Percentiles rank a stretch among this genome's conserved stretches.
Conservation (phyloP, 2,113 vertebrate genomes). For the Hemiscyllium ocellatum region DNA sequence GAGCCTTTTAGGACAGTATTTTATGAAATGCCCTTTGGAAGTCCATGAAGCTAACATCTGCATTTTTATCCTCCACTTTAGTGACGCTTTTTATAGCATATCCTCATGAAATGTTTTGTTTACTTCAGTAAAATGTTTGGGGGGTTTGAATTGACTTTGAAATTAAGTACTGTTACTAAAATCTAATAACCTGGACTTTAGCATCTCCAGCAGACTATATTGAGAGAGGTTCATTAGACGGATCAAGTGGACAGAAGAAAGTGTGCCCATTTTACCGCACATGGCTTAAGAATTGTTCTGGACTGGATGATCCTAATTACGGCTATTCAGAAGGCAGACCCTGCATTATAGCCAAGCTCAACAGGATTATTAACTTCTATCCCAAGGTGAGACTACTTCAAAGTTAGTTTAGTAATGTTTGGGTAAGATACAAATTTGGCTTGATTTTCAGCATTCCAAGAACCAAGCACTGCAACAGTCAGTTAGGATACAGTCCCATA, state of each 20-base stretch:
- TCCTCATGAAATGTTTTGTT: background rate
- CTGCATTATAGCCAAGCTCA: slow-evolving; percentile 85
- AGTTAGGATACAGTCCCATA: background rate
- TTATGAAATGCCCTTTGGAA: too few species aligned
- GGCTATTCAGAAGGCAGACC: slow-evolving; percentile 78
- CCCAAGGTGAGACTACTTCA: slow-evolving; percentile 67
- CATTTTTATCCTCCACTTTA: background rate
- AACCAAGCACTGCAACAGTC: background rate
- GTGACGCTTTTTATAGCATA: background rate
- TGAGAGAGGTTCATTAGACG: slow-evolving; percentile 57
- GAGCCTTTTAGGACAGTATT: too few species aligned
- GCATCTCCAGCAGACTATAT: slow-evolving; percentile 47
- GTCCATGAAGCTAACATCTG: too few species aligned
- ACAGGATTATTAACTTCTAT: slow-evolving; percentile 81
- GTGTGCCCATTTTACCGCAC: slow-evolving; percentile 69
- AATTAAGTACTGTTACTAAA: background rate
- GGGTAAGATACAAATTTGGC: background rate
- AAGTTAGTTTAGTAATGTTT: background rate
- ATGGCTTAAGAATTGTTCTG: slow-evolving; percentile 73
- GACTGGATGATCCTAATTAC: slow-evolving; percentile 49
- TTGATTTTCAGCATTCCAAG: background rate
- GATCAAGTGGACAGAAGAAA: slow-evolving; percentile 48
- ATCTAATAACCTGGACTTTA: slow-evolving; percentile 21
- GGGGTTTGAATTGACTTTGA: background rate
- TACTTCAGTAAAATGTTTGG: background rate